Conservation (phyloP, 1,140 invertebrate genomes). For the Dermatophagoides farinae region DNA sequence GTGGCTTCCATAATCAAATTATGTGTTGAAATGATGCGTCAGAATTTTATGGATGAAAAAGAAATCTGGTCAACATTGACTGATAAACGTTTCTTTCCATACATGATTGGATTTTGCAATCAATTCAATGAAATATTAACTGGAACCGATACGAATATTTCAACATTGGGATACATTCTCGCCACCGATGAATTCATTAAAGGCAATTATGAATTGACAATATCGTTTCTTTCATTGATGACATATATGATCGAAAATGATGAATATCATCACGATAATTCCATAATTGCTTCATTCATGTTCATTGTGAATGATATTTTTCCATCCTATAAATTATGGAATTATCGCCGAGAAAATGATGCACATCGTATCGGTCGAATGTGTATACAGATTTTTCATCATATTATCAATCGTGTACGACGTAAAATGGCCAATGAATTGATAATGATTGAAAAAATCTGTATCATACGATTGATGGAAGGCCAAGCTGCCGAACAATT, state of each 20-base stretch:
- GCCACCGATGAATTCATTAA: conserved; percentile 25
- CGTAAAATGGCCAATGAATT: not conserved
- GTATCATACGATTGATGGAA: conserved; percentile 26
- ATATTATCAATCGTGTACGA: not conserved
- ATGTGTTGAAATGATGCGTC: not conserved
- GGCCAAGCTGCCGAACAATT: conserved; percentile 26
- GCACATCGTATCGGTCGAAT: conserved; percentile 23
- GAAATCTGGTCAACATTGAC: conserved; percentile 25
- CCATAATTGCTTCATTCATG: conserved; percentile 24
- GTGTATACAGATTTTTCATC: conserved; percentile 18
- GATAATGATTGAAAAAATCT: conserved; percentile 22
- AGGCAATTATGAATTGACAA: conserved; percentile 26
- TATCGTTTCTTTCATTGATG: conserved; percentile 26
- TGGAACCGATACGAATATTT: conserved; percentile 25
- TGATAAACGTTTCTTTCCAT: conserved; percentile 26
- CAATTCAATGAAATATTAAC: conserved; percentile 17
- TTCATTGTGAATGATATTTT: conserved; percentile 28
- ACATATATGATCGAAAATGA: conserved; percentile 21
- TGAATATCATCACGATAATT: conserved; percentile 19
- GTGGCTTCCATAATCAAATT: conserved; percentile 8
- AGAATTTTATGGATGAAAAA: not conserved
- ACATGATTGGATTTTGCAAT: conserved; percentile 20
- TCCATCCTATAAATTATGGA: conserved; percentile 28
- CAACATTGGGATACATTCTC: conserved; percentile 25
- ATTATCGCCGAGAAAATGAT: conserved; percentile 22